phyloP scores from a whole-genome alignment of 2,888 invertebrate genomes.

The Melangyna quadrimaculata region DNA sequence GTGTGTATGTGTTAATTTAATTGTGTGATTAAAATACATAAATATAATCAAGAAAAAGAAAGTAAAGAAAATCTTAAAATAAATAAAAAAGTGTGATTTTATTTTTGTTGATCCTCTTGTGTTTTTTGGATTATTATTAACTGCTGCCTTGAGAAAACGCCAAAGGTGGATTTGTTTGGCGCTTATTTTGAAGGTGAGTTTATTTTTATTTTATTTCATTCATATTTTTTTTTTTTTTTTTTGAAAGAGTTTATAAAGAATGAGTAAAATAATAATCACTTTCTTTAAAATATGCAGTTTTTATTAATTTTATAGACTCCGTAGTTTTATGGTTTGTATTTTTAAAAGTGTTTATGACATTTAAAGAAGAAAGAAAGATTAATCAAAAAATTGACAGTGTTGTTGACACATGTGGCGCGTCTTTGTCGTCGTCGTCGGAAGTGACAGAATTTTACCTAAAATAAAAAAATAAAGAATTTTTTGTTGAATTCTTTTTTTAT shows the following conservation, averaged over 20 bases:
- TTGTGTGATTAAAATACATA: slow-evolving; percentile 34
- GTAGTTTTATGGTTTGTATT: not conserved
- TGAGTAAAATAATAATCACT: slow-evolving; percentile 9
- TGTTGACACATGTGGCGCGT: slow-evolving; percentile 18
- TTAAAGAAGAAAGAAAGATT: slow-evolving; percentile 38
- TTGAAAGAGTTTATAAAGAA: slow-evolving; percentile 32
- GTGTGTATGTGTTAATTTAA: not conserved
- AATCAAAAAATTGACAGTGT: slow-evolving; percentile 34
- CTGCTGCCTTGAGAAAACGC: slow-evolving; percentile 1
- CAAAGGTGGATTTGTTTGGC: slow-evolving; percentile 59
- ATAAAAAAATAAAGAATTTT: not conserved
- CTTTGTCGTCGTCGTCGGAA: not conserved
- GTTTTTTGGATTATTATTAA: slow-evolving; percentile 49
- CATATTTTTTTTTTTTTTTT: too few relatives aligned
- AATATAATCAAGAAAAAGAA: not conserved
- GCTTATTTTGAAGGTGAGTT: slow-evolving; percentile 31
- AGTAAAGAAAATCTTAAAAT: slow-evolving; percentile 41
- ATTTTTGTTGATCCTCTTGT: slow-evolving; percentile 18
- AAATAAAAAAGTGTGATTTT: slow-evolving; percentile 23
- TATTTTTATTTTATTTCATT: slow-evolving; percentile 1
- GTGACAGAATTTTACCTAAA: slow-evolving; percentile 16
- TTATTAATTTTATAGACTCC: not conserved
- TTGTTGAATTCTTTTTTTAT: slow-evolving; percentile 14
- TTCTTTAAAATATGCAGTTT: slow-evolving; percentile 11
- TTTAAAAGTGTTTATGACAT: slow-evolving; percentile 4